Evolutionary conservation across 2,888 invertebrate genomes (phyloP).

Genomic region (Glyphotaelius pellucidus): DNA sequence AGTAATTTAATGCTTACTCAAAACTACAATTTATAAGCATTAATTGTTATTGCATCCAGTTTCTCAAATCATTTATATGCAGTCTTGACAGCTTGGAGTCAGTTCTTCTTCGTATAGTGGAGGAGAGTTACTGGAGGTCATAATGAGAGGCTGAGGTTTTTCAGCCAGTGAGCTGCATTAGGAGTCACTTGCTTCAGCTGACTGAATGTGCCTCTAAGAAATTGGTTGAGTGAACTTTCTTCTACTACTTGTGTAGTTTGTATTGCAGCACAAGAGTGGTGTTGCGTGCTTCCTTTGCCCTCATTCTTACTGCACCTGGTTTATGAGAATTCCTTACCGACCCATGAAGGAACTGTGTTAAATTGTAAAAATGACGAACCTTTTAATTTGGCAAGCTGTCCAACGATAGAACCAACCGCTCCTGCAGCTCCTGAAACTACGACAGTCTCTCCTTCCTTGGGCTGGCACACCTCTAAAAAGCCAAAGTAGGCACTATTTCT

Average conservation of each 20-base stretch:
- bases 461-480: slow-evolving; percentile 81
- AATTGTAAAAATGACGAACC: slow-evolving; percentile 70
- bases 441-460: slow-evolving; percentile 82
- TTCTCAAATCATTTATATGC: too few species aligned
- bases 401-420: slow-evolving; percentile 85
- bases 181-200: background rate
- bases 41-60: too few species aligned
- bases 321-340: too few species aligned
- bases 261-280: too few species aligned
- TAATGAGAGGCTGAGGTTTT: background rate
- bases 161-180: background rate
- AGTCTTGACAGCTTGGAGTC: too few species aligned
- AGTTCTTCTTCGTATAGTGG: too few species aligned
- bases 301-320: too few species aligned
- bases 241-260: too few species aligned
- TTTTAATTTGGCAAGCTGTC: slow-evolving; percentile 85
- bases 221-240: background rate
- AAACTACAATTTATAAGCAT: too few species aligned
- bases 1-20: too few species aligned
- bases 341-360: too few species aligned
- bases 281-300: too few species aligned
- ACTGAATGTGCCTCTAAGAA: background rate
- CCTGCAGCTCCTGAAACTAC: slow-evolving; percentile 85
- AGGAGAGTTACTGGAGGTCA: background rate
- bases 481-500: slow-evolving; percentile 86